Base-by-base conservation (phyloP, 2,888 invertebrate species). In the Cheilosia variabilis region DNA sequence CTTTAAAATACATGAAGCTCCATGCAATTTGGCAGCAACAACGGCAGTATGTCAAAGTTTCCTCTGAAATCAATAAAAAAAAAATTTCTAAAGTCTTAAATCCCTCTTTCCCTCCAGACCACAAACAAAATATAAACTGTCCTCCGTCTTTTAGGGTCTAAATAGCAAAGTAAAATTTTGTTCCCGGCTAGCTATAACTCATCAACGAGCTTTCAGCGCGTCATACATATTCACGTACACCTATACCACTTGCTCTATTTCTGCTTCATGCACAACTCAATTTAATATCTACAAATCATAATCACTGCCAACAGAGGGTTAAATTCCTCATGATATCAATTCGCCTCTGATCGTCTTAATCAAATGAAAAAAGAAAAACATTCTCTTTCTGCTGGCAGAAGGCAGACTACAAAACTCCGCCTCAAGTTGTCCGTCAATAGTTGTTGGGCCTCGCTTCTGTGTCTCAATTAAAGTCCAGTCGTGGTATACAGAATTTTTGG, bases 241-340 rank as follows among this genome's bases (percentile, higher is more conserved):
- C 27, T 27, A 27, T 27, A 27, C 31, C 31, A 47, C 2, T 2
- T 47, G 45, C 17, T 47, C 45, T 17, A 9, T 17, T 9, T 47
- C 45, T 69, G 63, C 45, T 31, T 13, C 13, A 37, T 37, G 10
- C 50, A 55, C 68, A 76, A 71, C 71, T 71, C 69, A 86, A 69
- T 86, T 62, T 68, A 84, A 79, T 55, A 22, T 43, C 73, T 47
- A 73, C 73, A 80, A 86, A 86, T 86, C 84, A 80, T 71, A 84
- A 75, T 71, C 80, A 84, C 58, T 43, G 47, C 45, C 60, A 71
- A 80, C 75, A 80, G 84, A 86, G 84, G 84, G 84, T 86, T 86
- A 86, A 86, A 66, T 80, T 80, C 75, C 75, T 17, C 43, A 57
- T 71, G 66, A 66, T 63, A 76, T 76, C 65, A 57, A 71, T 65